A percentile compares a stretch with the other conserved stretches of the same genome.
Conservation (phyloP, 2,888 invertebrate genomes). For the Caenorhabditis becei region DNA sequence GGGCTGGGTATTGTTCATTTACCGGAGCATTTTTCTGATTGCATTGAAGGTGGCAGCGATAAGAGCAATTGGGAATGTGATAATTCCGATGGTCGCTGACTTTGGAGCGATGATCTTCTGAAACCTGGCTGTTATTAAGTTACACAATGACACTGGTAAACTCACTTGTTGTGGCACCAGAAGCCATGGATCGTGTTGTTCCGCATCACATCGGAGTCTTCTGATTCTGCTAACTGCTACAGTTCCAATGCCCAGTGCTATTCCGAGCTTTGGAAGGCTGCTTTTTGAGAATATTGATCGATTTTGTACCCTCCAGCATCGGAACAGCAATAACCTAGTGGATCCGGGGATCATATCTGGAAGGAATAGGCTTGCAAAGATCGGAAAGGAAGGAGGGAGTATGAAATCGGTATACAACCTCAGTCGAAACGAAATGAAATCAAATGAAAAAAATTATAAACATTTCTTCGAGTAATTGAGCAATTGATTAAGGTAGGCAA, state of each 20-base stretch:
- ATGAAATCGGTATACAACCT: neutral
- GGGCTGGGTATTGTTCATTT: neutral
- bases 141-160: neutral
- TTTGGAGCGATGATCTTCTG: slow-evolving; percentile 31
- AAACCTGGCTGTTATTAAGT: neutral
- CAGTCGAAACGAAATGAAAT: too few species aligned
- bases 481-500: neutral
- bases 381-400: neutral
- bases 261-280: slow-evolving; percentile 11
- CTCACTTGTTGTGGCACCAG: slow-evolving; percentile 60
- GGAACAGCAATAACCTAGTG: slow-evolving; percentile 24
- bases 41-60: slow-evolving; percentile 12
- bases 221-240: slow-evolving; percentile 18
- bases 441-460: neutral
- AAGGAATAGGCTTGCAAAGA: too few species aligned
- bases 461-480: neutral
- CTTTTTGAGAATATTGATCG: slow-evolving; percentile 21
- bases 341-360: slow-evolving; percentile 36
- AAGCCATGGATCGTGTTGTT: slow-evolving; percentile 68
- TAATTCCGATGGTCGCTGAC: slow-evolving; percentile 14
- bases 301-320: slow-evolving; percentile 41
- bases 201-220: slow-evolving; percentile 43
- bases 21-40: slow-evolving; percentile 39
- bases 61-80: slow-evolving; percentile 24
- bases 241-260: slow-evolving; percentile 36